phyloP scores from a whole-genome alignment of 2,888 invertebrate species.

The Tachina lurida region DNA sequence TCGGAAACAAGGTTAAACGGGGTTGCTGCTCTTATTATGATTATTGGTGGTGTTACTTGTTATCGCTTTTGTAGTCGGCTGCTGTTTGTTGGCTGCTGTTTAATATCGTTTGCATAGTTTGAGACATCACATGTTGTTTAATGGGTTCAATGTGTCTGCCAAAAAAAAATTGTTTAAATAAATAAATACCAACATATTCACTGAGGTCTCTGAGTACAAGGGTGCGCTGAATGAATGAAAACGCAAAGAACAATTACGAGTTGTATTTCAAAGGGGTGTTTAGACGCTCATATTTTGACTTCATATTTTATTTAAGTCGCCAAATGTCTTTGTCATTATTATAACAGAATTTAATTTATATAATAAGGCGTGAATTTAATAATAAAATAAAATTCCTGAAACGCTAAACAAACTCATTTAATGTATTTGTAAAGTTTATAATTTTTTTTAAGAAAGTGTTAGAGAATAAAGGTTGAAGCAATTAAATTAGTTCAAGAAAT shows the following conservation, averaged over 20 bases:
- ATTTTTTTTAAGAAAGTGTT: constrained; percentile 42
- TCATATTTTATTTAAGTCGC: constrained; percentile 69
- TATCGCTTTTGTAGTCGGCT: constrained; percentile 56
- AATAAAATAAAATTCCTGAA: constrained; percentile 41
- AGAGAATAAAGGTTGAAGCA: constrained; percentile 16
- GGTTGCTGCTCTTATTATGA: constrained; percentile 61
- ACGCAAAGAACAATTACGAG: neutral
- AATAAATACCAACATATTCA: constrained; percentile 18
- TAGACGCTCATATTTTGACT: constrained; percentile 63
- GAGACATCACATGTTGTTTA: constrained; percentile 65
- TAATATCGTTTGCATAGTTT: constrained; percentile 30
- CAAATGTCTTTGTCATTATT: constrained; percentile 69
- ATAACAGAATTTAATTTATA: constrained; percentile 64
- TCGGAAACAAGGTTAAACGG: constrained; percentile 59
- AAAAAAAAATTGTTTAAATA: neutral
- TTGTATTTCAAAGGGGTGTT: constrained; percentile 59
- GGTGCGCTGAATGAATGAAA: neutral
- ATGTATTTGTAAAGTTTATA: neutral
- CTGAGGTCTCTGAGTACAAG: neutral
- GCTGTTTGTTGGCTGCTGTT: constrained; percentile 32
- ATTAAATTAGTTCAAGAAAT: neutral
- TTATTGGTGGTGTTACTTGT: constrained; percentile 61
- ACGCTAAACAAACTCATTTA: neutral
- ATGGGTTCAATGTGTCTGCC: constrained; percentile 68
- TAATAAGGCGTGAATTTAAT: constrained; percentile 70